phyloP scores from a whole-genome alignment of 2,888 invertebrate genomes.

The Idaea aversata region DNA sequence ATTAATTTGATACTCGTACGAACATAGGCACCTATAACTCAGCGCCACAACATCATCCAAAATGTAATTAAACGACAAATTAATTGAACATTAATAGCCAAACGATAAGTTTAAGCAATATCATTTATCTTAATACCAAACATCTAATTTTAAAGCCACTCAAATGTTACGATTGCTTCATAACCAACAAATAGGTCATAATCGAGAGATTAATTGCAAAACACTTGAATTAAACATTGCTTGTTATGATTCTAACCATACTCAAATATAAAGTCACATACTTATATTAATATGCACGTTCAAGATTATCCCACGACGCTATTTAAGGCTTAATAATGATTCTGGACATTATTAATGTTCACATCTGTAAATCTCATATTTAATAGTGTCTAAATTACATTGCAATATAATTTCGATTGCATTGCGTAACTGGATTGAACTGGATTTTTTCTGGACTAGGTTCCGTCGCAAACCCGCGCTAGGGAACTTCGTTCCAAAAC shows the following conservation, averaged over 20 bases:
- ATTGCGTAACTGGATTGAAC: no score
- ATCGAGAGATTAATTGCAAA: not conserved
- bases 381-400: no score
- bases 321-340: not conserved
- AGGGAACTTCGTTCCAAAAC: no score
- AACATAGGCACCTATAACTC: not conserved
- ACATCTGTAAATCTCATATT: no score
- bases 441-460: no score
- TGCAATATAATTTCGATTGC: no score
- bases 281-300: not conserved
- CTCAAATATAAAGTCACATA: not conserved
- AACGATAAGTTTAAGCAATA: not conserved
- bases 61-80: not conserved
- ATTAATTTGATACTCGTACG: no score
- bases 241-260: not conserved
- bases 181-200: not conserved
- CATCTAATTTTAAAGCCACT: slow-evolving; percentile 1
- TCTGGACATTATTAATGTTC: not conserved
- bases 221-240: not conserved
- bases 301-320: not conserved
- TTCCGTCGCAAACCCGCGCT: no score
- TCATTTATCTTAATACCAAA: not conserved
- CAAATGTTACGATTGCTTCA: not conserved
- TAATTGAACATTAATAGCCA: not conserved
- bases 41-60: not conserved